A percentile compares a stretch with the other conserved stretches of the same genome.
Evolutionary conservation across 2,113 vertebrate genomes (phyloP).

Genomic region (Baryphthengus martii): DNA sequence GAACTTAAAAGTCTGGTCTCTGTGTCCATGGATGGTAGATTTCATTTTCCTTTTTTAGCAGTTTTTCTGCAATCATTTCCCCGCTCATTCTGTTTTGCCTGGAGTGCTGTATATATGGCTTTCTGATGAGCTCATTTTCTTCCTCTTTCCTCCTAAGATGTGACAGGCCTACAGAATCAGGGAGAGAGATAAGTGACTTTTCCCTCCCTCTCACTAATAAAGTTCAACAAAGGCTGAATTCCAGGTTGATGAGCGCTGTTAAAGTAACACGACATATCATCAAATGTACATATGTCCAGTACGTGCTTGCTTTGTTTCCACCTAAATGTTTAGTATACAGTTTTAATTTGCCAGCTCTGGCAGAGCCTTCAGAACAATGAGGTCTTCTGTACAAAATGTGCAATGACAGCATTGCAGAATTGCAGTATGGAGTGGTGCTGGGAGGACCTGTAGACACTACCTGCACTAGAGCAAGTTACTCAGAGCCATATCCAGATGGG

Average conservation of each 20-base stretch:
- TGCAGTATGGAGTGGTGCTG: rapidly evolving
- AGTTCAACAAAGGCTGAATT: background rate
- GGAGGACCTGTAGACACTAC: background rate
- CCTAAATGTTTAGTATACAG: background rate
- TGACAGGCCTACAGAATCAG: background rate
- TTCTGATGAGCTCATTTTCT: background rate
- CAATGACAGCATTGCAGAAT: background rate
- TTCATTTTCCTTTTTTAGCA: background rate
- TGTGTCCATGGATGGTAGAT: background rate
- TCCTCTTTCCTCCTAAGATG: background rate
- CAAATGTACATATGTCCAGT: background rate
- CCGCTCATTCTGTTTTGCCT: background rate
- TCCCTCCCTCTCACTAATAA: background rate
- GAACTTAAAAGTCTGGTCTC: background rate
- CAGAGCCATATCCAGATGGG: background rate
- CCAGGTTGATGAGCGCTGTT: background rate
- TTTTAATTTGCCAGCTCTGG: background rate
- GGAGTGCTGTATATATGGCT: background rate
- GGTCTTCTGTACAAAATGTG: rapidly evolving
- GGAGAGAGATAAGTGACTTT: background rate
- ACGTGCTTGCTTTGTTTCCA: background rate
- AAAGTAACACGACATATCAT: background rate
- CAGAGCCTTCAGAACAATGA: background rate
- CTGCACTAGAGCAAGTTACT: background rate
- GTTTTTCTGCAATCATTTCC: background rate